These are phyloP conservation scores for Neotoxoptera formosana DNA, from an alignment of 1,140 invertebrate species.

Conservation along the genomic window DNA sequence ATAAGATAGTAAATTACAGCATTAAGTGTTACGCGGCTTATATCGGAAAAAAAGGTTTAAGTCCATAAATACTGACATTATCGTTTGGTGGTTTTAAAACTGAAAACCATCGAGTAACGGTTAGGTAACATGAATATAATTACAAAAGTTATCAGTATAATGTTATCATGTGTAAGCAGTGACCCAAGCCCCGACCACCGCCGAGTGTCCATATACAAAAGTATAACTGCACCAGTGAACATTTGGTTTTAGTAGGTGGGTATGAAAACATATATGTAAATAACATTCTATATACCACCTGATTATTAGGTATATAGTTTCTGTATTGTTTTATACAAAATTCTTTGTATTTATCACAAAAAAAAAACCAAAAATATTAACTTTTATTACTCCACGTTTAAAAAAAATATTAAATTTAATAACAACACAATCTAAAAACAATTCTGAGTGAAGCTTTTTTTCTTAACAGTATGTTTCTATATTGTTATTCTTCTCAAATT, in stretches of 20 bases:
- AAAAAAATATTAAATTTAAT: background rate
- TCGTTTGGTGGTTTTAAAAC: too few relatives aligned
- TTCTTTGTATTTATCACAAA: background rate
- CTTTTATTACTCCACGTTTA: background rate
- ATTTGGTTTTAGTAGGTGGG: background rate
- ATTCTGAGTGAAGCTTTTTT: background rate
- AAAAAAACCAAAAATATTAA: background rate
- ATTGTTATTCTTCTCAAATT: background rate
- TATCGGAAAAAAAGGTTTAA: background rate
- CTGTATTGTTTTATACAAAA: background rate
- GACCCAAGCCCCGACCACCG: background rate
- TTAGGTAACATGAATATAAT: background rate
- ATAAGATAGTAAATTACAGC: constrained; percentile 9
- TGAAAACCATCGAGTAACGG: background rate
- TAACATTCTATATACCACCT: background rate
- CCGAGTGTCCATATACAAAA: background rate
- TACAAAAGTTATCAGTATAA: background rate
- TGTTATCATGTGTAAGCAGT: background rate
- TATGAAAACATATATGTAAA: background rate
- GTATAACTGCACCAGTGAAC: background rate
- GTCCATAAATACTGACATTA: too few relatives aligned
- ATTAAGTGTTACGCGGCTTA: background rate
- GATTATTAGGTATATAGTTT: background rate
- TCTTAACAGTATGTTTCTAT: background rate
- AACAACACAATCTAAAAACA: background rate